Base-by-base conservation (phyloP, 2,888 invertebrate genomes). In the Lasiommata megera region DNA sequence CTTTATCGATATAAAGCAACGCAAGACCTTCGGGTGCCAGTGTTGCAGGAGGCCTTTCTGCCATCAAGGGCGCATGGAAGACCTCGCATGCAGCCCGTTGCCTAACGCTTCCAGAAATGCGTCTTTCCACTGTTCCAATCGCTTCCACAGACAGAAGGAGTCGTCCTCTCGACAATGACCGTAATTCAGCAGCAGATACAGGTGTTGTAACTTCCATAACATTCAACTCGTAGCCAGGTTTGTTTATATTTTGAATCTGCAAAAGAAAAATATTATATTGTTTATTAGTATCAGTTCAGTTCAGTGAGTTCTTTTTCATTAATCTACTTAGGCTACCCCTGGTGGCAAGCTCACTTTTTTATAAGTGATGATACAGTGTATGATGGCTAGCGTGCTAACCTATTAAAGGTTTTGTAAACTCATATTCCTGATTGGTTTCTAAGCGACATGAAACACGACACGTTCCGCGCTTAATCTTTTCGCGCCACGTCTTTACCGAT, bases 31-130 rank as follows among this genome's bases (percentile, higher is more conserved):
- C 93, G 61, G 93, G 92, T 67, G 77, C 89, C 62, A 71, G 88
- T 63, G 82, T 79, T 55, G 76, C 90, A 31, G 79, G 91, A 67
- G 82, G 70, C 59, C 88, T 81, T 73, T 92, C 87, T 0, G 93
- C 92, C 1, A 94, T 84, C 38, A 96, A 75, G 0, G 95, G 91
- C 0, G 95, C 93, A 73, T 96, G 96, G 77, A 95, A 96, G 54
- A 96, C 88, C 79, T 97, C 96, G 72, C 97, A 97, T 0, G 94
- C 93, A 0, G 94, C 94, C 67, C 95, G 93, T 11, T 96, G 95
- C 18, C 94, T 91, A 1, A 97, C 94, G 48, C 88, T 87, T 0
- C 97, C 97, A 16, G 93, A 92, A 47, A 97, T 91, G 62, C 92
- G 91, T 43, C 95, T 79, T 47, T 93, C 92, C 0, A 95, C 93